These are phyloP conservation scores for Branchellion lobata DNA, from an alignment of 2,888 invertebrate species.

Conservation along the genomic window DNA sequence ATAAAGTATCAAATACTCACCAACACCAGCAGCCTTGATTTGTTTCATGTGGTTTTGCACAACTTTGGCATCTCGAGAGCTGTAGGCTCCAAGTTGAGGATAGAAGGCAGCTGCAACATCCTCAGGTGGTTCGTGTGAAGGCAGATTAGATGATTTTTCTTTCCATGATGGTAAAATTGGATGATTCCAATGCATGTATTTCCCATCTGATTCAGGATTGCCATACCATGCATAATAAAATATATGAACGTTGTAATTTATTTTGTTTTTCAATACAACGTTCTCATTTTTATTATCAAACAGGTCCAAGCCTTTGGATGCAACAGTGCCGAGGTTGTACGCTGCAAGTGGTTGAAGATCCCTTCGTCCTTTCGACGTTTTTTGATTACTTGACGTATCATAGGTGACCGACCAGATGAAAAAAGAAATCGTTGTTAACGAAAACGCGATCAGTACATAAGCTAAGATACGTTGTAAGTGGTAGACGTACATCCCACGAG, in stretches of 20 bases:
- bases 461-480: too few species aligned
- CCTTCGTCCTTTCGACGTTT: too few species aligned
- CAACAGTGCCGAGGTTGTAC: too few species aligned
- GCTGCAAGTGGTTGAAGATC: too few species aligned
- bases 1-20: too few species aligned
- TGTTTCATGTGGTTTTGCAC: conserved; percentile 69
- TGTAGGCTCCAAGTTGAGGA: conserved; percentile 66
- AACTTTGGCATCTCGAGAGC: conserved; percentile 64
- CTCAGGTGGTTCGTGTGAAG: conserved; percentile 66
- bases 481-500: too few species aligned
- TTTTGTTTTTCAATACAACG: neutral
- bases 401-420: too few species aligned
- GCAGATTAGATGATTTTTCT: conserved; percentile 63
- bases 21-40: conserved; percentile 67
- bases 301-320: too few species aligned
- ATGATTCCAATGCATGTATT: conserved; percentile 63
- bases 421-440: too few species aligned
- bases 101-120: conserved; percentile 67
- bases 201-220: conserved; percentile 56
- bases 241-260: conserved; percentile 60
- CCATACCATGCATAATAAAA: conserved; percentile 65
- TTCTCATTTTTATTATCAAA: too few species aligned
- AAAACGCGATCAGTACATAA: too few species aligned
- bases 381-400: too few species aligned
- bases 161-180: conserved; percentile 60